Conservation (phyloP, 2,797 vertebrate genomes). For the Eidolon dupreanum region DNA sequence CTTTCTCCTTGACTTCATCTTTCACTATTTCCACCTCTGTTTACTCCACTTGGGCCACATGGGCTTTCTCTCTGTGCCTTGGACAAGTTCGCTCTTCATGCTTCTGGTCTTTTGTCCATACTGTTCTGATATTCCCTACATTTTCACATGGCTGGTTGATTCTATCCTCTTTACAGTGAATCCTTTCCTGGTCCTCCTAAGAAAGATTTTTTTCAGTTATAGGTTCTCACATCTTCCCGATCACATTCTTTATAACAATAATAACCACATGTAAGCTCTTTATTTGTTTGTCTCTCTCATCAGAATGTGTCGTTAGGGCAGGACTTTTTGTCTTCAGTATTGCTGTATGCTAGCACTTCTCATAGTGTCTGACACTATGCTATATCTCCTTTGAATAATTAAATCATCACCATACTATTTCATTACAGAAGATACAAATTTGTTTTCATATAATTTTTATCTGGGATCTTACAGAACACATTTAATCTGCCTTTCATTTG, state of each 20-base stretch:
- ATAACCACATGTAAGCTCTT: neutral
- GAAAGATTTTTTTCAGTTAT: neutral
- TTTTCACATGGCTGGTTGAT: neutral
- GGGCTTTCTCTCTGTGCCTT: neutral
- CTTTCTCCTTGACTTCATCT: neutral
- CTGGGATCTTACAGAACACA: neutral
- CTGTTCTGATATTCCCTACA: neutral
- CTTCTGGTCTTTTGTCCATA: neutral
- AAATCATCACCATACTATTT: neutral
- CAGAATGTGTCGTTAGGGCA: neutral
- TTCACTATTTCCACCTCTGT: neutral
- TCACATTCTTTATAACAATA: neutral
- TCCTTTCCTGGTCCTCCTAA: neutral
- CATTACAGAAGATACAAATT: neutral
- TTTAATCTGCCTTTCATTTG: neutral
- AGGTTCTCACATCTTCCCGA: neutral
- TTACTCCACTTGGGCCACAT: neutral
- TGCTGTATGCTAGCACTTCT: neutral
- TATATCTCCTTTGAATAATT: neutral
- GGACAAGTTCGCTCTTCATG: neutral
- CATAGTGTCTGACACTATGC: neutral
- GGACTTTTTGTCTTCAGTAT: neutral
- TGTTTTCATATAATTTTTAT: slow-evolving; percentile 14
- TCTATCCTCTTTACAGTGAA: neutral
- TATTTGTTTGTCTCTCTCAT: neutral